Conservation (phyloP, 2,888 invertebrate species). For the Sphecodes monilicornis region DNA sequence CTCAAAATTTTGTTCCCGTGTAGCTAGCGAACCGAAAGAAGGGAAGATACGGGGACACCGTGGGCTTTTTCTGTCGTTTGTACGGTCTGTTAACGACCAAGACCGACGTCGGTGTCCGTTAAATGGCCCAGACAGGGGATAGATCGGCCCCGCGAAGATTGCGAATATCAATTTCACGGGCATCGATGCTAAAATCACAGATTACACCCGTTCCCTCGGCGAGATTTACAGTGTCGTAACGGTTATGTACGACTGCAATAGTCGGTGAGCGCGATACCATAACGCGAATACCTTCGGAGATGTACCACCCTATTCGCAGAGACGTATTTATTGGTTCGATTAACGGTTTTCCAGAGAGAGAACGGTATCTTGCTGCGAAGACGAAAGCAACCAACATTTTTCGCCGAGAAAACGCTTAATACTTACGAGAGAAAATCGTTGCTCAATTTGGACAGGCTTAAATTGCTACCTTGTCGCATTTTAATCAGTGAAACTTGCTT, state of each 20-base stretch:
- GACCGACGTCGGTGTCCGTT: conserved; percentile 54
- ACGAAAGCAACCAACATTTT: not conserved
- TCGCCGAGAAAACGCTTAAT: not conserved
- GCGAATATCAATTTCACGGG: conserved; percentile 65
- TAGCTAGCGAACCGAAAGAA: conserved; percentile 49
- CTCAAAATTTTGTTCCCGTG: conserved; percentile 48
- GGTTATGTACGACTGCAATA: conserved; percentile 48
- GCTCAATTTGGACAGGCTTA: not conserved
- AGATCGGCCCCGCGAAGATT: conserved; percentile 57
- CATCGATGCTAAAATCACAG: conserved; percentile 45
- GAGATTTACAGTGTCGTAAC: conserved; percentile 57
- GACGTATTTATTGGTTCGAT: conserved; percentile 51
- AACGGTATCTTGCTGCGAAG: not conserved
- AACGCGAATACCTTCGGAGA: conserved; percentile 16
- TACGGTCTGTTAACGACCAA: conserved; percentile 70
- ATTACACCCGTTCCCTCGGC: conserved; percentile 27
- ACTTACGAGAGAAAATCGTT: not conserved
- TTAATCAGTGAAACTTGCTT: not conserved
- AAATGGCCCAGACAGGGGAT: conserved; percentile 70
- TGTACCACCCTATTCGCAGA: not conserved
- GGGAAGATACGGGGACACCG: conserved; percentile 55
- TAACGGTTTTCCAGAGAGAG: conserved; percentile 2
- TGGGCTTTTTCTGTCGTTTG: conserved; percentile 51
- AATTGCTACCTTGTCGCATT: not conserved
- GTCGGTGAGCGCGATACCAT: conserved; percentile 14